Percentiles rank a stretch among this genome's conserved stretches.
Conservation (phyloP, 2,113 vertebrate genomes). For the Chionodraco myersi region DNA sequence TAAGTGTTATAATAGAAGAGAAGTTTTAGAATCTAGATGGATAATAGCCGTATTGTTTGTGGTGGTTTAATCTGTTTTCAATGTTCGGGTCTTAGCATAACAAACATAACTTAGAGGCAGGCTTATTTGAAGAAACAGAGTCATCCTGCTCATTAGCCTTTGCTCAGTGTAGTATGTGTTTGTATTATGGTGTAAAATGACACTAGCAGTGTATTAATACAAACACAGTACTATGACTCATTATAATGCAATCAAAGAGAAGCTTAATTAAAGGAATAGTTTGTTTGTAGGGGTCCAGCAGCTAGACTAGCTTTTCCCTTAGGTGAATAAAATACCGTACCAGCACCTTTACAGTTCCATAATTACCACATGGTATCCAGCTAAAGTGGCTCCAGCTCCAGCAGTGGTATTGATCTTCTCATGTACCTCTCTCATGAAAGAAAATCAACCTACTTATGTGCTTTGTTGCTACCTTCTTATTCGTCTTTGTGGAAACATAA, state of each 20-base stretch:
- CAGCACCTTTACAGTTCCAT: neutral
- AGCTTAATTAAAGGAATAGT: neutral
- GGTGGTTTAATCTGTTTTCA: conserved; percentile 1
- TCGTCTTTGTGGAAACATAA: neutral
- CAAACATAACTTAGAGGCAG: conserved; percentile 1
- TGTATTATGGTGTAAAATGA: neutral
- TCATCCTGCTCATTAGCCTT: neutral
- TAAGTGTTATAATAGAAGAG: conserved; percentile 52
- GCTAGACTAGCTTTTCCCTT: neutral
- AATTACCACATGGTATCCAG: neutral
- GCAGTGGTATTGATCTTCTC: neutral
- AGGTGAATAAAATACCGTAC: neutral
- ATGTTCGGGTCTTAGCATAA: conserved; percentile 29
- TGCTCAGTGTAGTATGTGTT: neutral
- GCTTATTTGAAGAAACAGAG: conserved; percentile 9
- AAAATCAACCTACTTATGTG: neutral
- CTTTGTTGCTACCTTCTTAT: neutral
- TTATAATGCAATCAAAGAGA: neutral
- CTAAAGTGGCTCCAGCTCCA: neutral
- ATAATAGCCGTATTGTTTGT: conserved; percentile 29
- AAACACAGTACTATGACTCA: neutral
- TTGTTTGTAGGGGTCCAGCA: neutral
- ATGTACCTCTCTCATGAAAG: neutral
- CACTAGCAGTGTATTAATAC: neutral
- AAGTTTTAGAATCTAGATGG: conserved; percentile 47